Base-by-base conservation (phyloP, 2,113 vertebrate species). In the Salvelinus namaycush region DNA sequence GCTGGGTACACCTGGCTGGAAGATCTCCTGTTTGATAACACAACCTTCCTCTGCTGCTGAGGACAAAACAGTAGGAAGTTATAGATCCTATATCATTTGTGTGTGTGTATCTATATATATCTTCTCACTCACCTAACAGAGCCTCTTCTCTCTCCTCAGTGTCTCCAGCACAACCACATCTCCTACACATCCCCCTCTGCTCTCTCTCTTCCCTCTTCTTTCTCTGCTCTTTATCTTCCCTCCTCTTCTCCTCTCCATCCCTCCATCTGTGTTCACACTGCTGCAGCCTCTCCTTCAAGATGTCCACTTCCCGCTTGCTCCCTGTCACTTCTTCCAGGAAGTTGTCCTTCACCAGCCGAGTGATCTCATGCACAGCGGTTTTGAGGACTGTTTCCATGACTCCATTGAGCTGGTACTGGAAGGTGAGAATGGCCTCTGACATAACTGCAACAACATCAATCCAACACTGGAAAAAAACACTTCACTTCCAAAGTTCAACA, bases 401-500 rank as follows among this genome's bases (percentile, higher is more conserved):
- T 27, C 80, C 67, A 49, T 82, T 83, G n/a, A 88, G 87, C 77
- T 86, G 84, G 31, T 80, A 79, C 68, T 86, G 87, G 73, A 88
- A 88, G 64, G 70, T 80, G 54, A 86, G 70, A 73, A 80, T n/a
- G 34, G 74, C 14, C 48, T 83, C 77, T 29, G 83, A 70, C 81
- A 85, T 81, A 66, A 26, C 80, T 34, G 51, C 51, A 57, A 65
- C 18, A 49, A 9, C 39, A 39, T 39, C 24, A 65, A 5, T 1
- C 44, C 20, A 26, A 44, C 73, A 24, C 24, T 49, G n/a, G 34
- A 9, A 39, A 39, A 9, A 39, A 72, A 54, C 1, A 39, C 7
- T 39, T 39, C 0, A 39, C 39, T 9, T 39, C 39, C 8, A 39
- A 39, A 39, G 8, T 39, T 39, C 39, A 39, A 9, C 8, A 39